Evolutionary conservation across 2,113 vertebrate genomes (phyloP), one percentile per base, ranked within the genome.

Genomic region (Petrocephalus microphthalmus): DNA sequence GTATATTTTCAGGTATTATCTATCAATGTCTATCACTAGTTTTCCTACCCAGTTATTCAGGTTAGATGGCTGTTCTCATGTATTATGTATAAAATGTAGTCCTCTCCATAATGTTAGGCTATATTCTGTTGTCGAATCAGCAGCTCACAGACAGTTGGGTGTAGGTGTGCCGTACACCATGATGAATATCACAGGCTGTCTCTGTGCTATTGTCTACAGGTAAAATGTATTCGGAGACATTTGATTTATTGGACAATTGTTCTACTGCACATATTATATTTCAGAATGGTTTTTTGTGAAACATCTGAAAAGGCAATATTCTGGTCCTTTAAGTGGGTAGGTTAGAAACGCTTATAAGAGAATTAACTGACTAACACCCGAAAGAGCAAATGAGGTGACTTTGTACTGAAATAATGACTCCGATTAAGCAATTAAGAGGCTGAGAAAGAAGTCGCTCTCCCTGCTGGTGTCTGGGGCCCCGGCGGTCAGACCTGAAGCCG

Each of bases 1-100:
- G 45, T 51, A 85, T 33, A 52, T 85, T 85, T 45, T 83, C 81
- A 83, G 81, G 81, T 83, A 47, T 83, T 83, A 83, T 83, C 45
- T 83, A 45, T 83, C 45, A 83, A 42, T 83, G 71, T 78, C 71
- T 78, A 78, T 78, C 71, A 78, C 29, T 78, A 78, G 71, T 83
- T 83, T 83, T 49, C 81, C 81, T 49, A 83, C 22, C 81, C 45
- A 22, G 33, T 83, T 83, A 47, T 83, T 47, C 81, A 49, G 81
- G 42, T 22, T 49, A 22, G 81, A 83, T 17, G 81, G 71, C 33
- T 78, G 71, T 78, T 85, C 49, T 85, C 52, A 54, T 53, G 84
- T 54, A 29, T 85, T 54, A 85, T 85, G 81, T 22, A 83, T 78
- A 78, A 54, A 78, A 37, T 42, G 71, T 78, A 78, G 29, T 42